phyloP scores from a whole-genome alignment of 2,888 invertebrate genomes.

The Palloptera scutellata region DNA sequence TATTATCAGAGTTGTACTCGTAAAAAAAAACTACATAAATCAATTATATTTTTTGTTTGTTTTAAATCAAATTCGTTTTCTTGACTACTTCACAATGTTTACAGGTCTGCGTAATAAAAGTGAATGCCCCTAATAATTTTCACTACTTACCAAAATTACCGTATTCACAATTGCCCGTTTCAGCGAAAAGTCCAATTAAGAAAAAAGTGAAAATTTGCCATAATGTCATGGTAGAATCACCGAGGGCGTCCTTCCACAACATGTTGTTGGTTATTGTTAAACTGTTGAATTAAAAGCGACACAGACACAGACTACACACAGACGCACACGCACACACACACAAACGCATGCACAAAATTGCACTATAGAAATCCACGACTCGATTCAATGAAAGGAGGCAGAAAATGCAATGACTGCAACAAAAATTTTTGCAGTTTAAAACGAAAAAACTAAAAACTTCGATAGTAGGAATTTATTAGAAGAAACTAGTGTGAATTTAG shows the following conservation, averaged over 20 bases:
- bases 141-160: conserved; percentile 55
- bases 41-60: too few relatives aligned
- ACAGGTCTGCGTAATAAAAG: too few relatives aligned
- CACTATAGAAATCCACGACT: too few relatives aligned
- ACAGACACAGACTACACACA: too few relatives aligned
- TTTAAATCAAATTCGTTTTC: too few relatives aligned
- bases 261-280: background rate
- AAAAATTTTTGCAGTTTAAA: background rate
- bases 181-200: conserved; percentile 40
- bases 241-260: conserved; percentile 22
- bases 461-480: background rate
- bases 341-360: too few relatives aligned
- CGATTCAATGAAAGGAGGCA: too few relatives aligned
- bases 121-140: conserved; percentile 1
- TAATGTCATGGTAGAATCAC: conserved; percentile 4
- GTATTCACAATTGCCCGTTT: conserved; percentile 43
- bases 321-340: too few relatives aligned
- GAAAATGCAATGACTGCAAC: background rate
- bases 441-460: background rate
- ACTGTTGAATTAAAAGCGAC: too few relatives aligned
- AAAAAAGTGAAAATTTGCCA: conserved; percentile 38
- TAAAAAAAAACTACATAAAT: too few relatives aligned
- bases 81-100: background rate
- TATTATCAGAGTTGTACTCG: too few relatives aligned
- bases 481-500: background rate